phyloP scores from a whole-genome alignment of 2,797 vertebrate genomes.

The Peromyscus eremicus region DNA sequence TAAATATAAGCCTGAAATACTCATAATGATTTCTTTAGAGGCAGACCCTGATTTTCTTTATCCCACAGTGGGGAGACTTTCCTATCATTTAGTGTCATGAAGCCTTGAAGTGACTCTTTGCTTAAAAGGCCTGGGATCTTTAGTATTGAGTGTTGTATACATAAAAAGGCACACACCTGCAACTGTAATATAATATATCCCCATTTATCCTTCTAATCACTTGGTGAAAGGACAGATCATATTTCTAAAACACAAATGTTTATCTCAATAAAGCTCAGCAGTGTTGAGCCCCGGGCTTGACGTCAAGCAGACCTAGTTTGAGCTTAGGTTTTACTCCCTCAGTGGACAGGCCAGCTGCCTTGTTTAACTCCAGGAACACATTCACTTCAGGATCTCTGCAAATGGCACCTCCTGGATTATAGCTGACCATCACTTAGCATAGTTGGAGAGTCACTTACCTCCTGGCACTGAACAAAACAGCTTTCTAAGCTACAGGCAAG shows the following conservation, averaged over 20 bases:
- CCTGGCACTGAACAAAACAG: not conserved
- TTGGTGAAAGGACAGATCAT: slow-evolving; percentile 46
- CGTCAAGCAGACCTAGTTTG: not conserved
- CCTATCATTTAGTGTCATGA: not conserved
- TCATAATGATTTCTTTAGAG: not conserved
- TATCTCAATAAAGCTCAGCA: slow-evolving; percentile 26
- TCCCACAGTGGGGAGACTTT: not conserved
- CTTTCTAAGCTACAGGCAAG: not conserved
- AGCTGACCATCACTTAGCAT: not conserved
- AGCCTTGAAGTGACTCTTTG: slow-evolving; percentile 44
- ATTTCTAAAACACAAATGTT: slow-evolving; percentile 62
- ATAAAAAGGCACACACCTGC: slow-evolving; percentile 56
- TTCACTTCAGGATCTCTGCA: not conserved
- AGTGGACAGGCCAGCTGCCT: not conserved
- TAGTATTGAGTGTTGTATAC: not conserved
- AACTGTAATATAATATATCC: slow-evolving; percentile 34
- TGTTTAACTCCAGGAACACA: not conserved
- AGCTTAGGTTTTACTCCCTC: not conserved
- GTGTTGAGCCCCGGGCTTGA: slow-evolving; percentile 18
- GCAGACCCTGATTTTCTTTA: not conserved
- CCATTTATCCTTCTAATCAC: slow-evolving; percentile 6
- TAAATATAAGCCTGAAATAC: slow-evolving; percentile 29
- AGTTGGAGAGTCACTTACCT: not conserved
- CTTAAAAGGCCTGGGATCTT: slow-evolving; percentile 37
- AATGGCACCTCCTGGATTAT: not conserved